These are phyloP conservation scores for Leucozona laternaria DNA, from an alignment of 2,888 invertebrate genomes.

Conservation along the genomic window DNA sequence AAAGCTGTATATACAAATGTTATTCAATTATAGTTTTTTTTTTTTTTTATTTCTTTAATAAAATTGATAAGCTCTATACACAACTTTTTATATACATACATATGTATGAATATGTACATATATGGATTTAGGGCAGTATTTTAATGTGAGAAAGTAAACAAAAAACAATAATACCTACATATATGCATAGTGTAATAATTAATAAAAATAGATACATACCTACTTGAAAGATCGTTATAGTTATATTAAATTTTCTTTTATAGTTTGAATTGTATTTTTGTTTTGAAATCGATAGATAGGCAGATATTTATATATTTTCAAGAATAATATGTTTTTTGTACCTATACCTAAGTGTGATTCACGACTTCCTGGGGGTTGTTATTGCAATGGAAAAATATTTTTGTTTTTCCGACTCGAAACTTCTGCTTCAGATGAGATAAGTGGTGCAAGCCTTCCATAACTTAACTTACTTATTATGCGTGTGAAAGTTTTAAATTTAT, in stretches of 20 bases:
- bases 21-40: slow-evolving; percentile 30
- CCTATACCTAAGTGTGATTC: not conserved
- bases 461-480: no score
- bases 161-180: slow-evolving; percentile 18
- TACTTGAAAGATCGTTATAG: not conserved
- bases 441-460: not conserved
- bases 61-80: slow-evolving; percentile 12
- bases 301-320: not conserved
- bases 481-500: no score
- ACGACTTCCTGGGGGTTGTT: not conserved
- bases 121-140: slow-evolving; percentile 5
- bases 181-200: no score
- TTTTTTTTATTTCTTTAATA: not conserved
- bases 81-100: not conserved
- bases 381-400: not conserved
- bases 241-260: not conserved
- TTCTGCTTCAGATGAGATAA: not conserved
- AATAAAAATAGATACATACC: not conserved
- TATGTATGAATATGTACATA: not conserved
- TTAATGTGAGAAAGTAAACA: slow-evolving; percentile 14
- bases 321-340: not conserved
- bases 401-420: not conserved
- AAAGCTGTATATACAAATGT: not conserved
- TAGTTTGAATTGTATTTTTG: slow-evolving; percentile 1
- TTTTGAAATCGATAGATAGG: not conserved